Evolutionary conservation across 1,140 invertebrate genomes (phyloP).

Genomic region (Ladona fulva): DNA sequence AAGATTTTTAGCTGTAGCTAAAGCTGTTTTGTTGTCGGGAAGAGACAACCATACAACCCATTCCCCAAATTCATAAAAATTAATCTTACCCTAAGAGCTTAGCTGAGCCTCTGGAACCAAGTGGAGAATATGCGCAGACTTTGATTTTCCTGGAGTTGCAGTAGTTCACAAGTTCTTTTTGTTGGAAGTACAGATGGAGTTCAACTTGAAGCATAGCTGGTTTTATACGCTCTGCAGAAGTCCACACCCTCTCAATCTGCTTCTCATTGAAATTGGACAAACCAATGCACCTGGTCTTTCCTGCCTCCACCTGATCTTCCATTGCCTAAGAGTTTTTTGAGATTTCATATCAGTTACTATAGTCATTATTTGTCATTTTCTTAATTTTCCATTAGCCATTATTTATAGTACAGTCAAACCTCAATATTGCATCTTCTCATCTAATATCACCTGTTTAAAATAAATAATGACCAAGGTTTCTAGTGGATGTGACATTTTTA

Average conservation of each 20-base stretch:
- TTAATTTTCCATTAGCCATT: too few relatives aligned
- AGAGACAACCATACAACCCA: too few relatives aligned
- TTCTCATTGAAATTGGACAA: conserved; percentile 70
- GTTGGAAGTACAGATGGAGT: conserved; percentile 73
- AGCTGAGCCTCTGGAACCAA: conserved; percentile 55
- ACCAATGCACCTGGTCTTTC: conserved; percentile 50
- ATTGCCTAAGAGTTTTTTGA: conserved; percentile 45
- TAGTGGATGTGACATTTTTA: too few relatives aligned
- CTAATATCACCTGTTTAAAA: too few relatives aligned
- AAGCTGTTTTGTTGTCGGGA: too few relatives aligned
- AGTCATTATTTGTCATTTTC: too few relatives aligned
- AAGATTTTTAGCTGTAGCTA: too few relatives aligned
- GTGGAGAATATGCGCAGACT: conserved; percentile 72
- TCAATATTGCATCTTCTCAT: too few relatives aligned
- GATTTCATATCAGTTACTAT: neutral
- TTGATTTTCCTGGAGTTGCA: conserved; percentile 61
- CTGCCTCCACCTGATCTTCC: conserved; percentile 58
- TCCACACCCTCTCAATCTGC: conserved; percentile 54
- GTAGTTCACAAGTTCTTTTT: conserved; percentile 60
- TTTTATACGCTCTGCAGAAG: conserved; percentile 20
- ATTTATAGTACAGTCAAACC: too few relatives aligned
- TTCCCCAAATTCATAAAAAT: too few relatives aligned
- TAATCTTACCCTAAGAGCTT: neutral
- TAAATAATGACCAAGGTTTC: too few relatives aligned
- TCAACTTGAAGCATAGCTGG: conserved; percentile 55